phyloP scores from a whole-genome alignment of 2,888 invertebrate species.

The Sarcophaga rosellei region DNA sequence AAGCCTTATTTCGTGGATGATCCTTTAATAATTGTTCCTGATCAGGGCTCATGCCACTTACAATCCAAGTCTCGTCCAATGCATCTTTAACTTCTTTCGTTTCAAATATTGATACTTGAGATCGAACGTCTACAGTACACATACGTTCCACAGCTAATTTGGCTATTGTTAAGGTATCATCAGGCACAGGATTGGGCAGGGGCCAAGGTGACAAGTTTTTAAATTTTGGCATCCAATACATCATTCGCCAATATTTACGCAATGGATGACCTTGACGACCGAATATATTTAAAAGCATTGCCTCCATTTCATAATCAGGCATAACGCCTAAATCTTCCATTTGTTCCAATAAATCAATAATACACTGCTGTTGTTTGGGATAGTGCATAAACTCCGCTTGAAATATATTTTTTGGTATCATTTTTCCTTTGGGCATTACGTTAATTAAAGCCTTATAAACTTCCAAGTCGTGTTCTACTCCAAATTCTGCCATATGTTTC shows the following conservation, averaged over 20 bases:
- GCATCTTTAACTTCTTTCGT: constrained; percentile 88
- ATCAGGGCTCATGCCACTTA: constrained; percentile 90
- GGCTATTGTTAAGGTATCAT: constrained; percentile 89
- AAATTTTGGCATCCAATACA: constrained; percentile 97
- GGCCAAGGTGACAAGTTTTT: constrained; percentile 94
- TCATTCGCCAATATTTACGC: constrained; percentile 90
- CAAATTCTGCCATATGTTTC: constrained; percentile 93
- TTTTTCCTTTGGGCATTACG: constrained; percentile 93
- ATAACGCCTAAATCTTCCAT: constrained; percentile 98
- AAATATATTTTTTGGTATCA: constrained; percentile 90
- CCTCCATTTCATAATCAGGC: constrained; percentile 94
- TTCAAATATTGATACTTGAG: constrained; percentile 85
- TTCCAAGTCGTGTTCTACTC: constrained; percentile 92
- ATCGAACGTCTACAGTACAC: constrained; percentile 89
- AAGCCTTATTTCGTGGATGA: constrained; percentile 84
- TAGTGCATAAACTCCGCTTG: constrained; percentile 96
- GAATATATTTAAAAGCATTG: constrained; percentile 91
- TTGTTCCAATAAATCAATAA: constrained; percentile 91
- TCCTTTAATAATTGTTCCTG: constrained; percentile 87
- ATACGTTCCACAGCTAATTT: constrained; percentile 92
- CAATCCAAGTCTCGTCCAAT: constrained; percentile 95
- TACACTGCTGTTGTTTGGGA: constrained; percentile 97
- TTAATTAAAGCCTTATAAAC: constrained; percentile 93
- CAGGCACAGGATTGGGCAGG: constrained; percentile 89
- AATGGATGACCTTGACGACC: constrained; percentile 89